Evolutionary conservation across 2,888 invertebrate species (phyloP), one percentile per base, ranked within the genome.

Genomic region (Tridacna crocea): DNA sequence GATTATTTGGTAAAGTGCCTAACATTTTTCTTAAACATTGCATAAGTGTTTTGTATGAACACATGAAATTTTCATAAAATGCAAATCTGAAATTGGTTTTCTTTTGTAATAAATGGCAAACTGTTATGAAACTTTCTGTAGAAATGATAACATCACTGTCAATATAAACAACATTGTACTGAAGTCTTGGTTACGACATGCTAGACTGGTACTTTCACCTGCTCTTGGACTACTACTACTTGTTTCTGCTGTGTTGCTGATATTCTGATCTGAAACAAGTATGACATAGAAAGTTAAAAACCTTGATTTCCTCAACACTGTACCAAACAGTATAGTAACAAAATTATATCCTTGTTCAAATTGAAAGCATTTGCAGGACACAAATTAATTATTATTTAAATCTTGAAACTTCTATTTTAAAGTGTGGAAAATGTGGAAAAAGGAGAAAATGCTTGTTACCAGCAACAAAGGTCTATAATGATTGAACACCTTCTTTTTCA

Each of bases 251-350:
- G 46, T 46, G 0, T 24, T 15, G 46, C 46, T 47, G 47, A 27
- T 47, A 46, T 46, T 68, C 22, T 68, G 46, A 68, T 46, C 68
- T 68, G 68, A 46, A 68, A 68, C 12, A 15, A 47, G 68, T 36
- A 36, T 36, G 36, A 36, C 36, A 36, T 4, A 58, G 17, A 58
- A 58, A n/a, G 17, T 58, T 19, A 19, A 1, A 58, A 2, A 58
- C 1, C 17, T 47, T 74, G n/a, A 13, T 15, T 46, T n/a, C 19
- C 17, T 19, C 2, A 19, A 36, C 36, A 4, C 36, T 2, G 2
- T 36, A 36, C 24, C 24, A 26, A 15, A 63, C 63, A 26, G 24
- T n/a, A n/a, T n/a, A n/a, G n/a, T n/a, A n/a, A 36, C 36, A 61
- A 61, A 61, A 63, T 15, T 26, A 15, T 26, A 24, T 4, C 24